A percentile compares a stretch with the other conserved stretches of the same genome.
Evolutionary conservation across 1,140 invertebrate genomes (phyloP).

Genomic region (Zophobas atratus): DNA sequence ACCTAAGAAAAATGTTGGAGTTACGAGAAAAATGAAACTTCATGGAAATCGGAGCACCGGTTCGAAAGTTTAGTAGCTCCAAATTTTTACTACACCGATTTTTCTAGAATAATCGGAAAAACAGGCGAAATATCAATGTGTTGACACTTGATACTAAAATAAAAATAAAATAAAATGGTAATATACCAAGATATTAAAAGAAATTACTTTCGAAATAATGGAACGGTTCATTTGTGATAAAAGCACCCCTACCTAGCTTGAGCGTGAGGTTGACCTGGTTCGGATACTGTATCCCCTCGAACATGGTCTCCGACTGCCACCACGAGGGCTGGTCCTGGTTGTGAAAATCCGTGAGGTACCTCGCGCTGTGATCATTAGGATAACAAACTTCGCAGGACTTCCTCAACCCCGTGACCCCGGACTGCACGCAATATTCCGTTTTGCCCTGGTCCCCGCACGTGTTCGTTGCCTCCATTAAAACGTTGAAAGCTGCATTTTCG

Average conservation of each 20-base stretch:
- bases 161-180: no score
- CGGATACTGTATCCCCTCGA: conserved; percentile 91
- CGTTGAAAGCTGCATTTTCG: conserved; percentile 94
- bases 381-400: conserved; percentile 79
- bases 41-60: no score
- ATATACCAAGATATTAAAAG: no score
- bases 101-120: no score
- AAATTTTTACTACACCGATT: no score
- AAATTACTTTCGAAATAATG: neutral
- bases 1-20: no score
- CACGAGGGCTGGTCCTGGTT: conserved; percentile 92
- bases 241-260: conserved; percentile 81
- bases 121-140: no score
- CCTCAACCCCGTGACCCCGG: conserved; percentile 73
- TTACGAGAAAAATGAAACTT: no score
- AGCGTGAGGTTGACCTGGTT: conserved; percentile 94
- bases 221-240: neutral
- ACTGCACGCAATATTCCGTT: conserved; percentile 92
- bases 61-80: no score
- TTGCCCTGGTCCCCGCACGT: conserved; percentile 89
- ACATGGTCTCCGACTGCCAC: conserved; percentile 99
- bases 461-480: conserved; percentile 92
- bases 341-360: conserved; percentile 93
- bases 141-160: no score
- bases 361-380: conserved; percentile 79